These are phyloP conservation scores for Tetramorium bicarinatum DNA, from an alignment of 2,888 invertebrate species.

Conservation along the genomic window DNA sequence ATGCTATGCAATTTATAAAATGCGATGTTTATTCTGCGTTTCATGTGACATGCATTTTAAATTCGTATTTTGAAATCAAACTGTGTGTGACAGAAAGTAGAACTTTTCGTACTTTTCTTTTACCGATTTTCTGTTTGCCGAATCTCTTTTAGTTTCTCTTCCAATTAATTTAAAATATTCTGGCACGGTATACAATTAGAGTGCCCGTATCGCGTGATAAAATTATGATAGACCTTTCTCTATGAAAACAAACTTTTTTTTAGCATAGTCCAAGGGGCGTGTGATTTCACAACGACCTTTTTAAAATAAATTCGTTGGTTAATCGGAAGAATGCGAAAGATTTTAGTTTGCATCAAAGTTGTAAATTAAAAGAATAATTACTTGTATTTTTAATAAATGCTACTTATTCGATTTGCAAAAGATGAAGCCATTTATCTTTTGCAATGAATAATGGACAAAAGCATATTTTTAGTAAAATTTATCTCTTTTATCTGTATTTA, in stretches of 20 bases:
- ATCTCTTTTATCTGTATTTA: not conserved
- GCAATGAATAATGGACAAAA: not conserved
- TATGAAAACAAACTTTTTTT: slow-evolving; percentile 57
- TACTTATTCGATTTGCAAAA: not conserved
- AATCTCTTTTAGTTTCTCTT: not conserved
- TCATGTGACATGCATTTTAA: not conserved
- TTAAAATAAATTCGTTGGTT: not conserved
- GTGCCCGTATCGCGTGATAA: not conserved
- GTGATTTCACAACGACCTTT: slow-evolving; percentile 60
- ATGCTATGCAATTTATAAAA: not conserved
- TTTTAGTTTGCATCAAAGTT: not conserved
- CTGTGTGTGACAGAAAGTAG: not conserved
- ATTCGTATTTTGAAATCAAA: slow-evolving; percentile 10
- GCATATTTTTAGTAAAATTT: not conserved
- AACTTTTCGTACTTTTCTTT: slow-evolving; percentile 1
- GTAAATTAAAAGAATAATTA: not conserved
- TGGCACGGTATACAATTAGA: not conserved
- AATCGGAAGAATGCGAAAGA: not conserved
- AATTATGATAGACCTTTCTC: not conserved
- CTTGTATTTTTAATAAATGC: not conserved
- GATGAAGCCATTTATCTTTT: not conserved
- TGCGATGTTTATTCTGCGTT: slow-evolving; percentile 16
- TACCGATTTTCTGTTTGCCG: not conserved
- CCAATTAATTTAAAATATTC: slow-evolving; percentile 10
- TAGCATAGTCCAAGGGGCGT: slow-evolving; percentile 53